Evolutionary conservation across 2,888 invertebrate species (phyloP), one percentile per base, ranked within the genome.

Genomic region (Caenorhabditis wallacei): DNA sequence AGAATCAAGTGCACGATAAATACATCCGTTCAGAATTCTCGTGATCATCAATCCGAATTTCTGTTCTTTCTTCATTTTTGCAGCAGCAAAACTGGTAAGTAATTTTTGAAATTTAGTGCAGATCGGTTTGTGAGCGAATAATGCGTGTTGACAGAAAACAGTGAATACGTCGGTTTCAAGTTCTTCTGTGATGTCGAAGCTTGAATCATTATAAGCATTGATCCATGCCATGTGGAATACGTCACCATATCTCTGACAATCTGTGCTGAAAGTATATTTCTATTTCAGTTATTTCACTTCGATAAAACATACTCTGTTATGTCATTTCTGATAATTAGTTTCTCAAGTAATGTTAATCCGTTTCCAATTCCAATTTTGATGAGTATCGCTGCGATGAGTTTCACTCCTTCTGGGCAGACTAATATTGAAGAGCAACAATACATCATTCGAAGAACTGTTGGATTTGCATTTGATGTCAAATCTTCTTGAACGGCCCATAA

Each of bases 401-500:
- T 68, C 13, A 82, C 53, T n/a, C 82, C 82, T 64, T 82, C 82
- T 16, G 78, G 51, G 37, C 68, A 78, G 26, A 26, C 30, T 10
- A 63, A 20, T 13, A 82, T 16, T 20, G 72, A 54, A 37, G 71
- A 59, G 7, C 72, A 56, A 35, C 71, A 78, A 10, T 54, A 78
- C 61, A 82, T 78, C 68, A 54, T 68, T n/a, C 82, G 54, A 22
- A 78, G 48, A 0, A 26, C 26, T 3, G 78, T 72, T 0, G 53
- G 56, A 18, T 57, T 74, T 18, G 46, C 53, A 69, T 82, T 68
- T 2, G 54, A 68, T 1, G 68, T 20, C 16, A 82, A 40, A 43
- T 78, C 78, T 53, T 82, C 71, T 10, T 64, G 68, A 24, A 74
- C 66, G 1, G 72, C 68, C 82, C 82, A 82, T 56, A 82, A 8